phyloP scores from a whole-genome alignment of 2,888 invertebrate species.

The Patella caerulea region DNA sequence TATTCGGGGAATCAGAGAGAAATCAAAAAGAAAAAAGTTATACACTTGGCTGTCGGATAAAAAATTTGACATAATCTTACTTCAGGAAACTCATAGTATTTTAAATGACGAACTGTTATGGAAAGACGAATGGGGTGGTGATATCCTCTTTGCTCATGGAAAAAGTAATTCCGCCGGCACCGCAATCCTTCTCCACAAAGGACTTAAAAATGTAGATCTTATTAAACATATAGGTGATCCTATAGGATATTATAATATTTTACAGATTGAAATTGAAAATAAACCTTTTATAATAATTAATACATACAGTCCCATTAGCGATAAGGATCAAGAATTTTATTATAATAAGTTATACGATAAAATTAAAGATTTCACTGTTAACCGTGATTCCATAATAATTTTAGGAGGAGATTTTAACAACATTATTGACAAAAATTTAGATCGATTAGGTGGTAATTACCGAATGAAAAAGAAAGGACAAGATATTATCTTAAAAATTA shows the following conservation, averaged over 20 bases:
- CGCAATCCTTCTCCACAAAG: neutral
- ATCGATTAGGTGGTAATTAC: neutral
- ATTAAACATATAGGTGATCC: neutral
- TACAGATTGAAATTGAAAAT: neutral
- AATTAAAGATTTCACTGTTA: neutral
- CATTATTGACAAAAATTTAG: neutral
- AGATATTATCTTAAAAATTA: neutral
- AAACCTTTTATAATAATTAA: neutral
- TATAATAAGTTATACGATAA: neutral
- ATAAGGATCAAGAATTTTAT: neutral
- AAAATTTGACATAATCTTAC: neutral
- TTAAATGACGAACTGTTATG: neutral
- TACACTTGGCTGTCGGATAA: neutral
- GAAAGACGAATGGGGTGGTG: neutral
- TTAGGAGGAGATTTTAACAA: constrained; percentile 2
- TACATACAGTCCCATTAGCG: neutral
- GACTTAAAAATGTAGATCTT: neutral
- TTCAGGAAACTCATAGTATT: neutral
- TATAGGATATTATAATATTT: neutral
- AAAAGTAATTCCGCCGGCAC: neutral
- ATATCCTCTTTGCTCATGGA: neutral
- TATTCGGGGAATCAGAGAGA: neutral
- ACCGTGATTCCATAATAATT: neutral
- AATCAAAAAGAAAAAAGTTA: neutral
- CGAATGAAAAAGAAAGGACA: neutral